Conservation (phyloP, 2,797 vertebrate genomes). For the Microcaecilia unicolor region DNA sequence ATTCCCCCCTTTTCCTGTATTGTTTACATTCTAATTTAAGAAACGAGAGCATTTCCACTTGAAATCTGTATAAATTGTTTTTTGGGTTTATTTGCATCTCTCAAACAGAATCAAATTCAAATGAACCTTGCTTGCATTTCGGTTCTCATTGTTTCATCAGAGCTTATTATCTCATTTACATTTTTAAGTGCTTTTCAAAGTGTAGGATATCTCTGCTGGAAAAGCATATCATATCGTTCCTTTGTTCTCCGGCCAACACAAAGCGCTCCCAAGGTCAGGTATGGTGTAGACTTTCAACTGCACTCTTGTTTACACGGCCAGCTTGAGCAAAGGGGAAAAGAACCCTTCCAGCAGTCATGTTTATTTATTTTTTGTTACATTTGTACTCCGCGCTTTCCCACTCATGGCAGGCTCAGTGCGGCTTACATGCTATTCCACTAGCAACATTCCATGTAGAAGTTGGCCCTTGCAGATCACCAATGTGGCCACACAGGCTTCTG, state of each 20-base stretch:
- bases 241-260: conserved; percentile 36
- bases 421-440: too few species aligned
- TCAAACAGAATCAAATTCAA: conserved; percentile 20
- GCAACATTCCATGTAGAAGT: too few species aligned
- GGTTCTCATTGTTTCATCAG: conserved; percentile 17
- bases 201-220: conserved; percentile 42
- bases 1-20: fast-evolving
- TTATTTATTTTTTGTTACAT: too few species aligned
- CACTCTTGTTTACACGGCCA: conserved; percentile 23
- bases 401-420: too few species aligned
- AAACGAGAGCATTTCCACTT: not conserved
- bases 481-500: too few species aligned
- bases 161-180: conserved; percentile 38
- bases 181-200: conserved; percentile 46
- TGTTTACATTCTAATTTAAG: not conserved
- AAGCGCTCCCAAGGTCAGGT: conserved; percentile 37
- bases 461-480: too few species aligned
- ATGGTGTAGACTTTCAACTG: conserved; percentile 22
- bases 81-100: conserved; percentile 28
- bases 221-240: conserved; percentile 37
- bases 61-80: too few species aligned
- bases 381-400: too few species aligned
- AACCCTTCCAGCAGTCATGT: conserved; percentile 14
- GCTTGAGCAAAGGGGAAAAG: conserved; percentile 12
- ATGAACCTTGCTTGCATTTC: conserved; percentile 12